Evolutionary conservation across 2,888 invertebrate species (phyloP), one percentile per base, ranked within the genome.

Genomic region (Ichneumoninae sp.): DNA sequence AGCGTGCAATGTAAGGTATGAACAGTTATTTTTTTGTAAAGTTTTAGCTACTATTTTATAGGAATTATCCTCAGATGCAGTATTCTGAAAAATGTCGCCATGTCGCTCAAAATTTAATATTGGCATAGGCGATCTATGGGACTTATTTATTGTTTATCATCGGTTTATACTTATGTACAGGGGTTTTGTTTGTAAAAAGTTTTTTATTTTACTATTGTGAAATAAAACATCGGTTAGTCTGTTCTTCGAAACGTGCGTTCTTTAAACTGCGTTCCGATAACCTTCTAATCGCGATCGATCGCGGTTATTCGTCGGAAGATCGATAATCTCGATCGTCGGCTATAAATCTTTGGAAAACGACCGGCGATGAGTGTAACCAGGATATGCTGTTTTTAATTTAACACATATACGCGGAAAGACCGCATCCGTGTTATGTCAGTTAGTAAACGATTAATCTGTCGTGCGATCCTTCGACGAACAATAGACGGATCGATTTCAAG

Each of bases 381-480:
- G 68, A 76, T 44, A 26, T 57, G 40, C 54, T 36, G 40, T 40
- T 50, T n/a, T 52, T 19, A 19, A 62, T 65, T 40, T 13, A 65
- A 65, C 13, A 66, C 44, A 47, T 47, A 47, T 47, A 47, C 30
- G 36, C 13, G 26, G 54, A 68, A 68, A 50, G 36, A 68, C n/a
- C 66, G 47, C 16, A 36, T 36, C 22, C 36, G 54, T 7, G 36
- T 54, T 71, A 22, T 71, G 16, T 26, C 13, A 57, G 26, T 26
- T 26, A 57, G 22, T 57, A 13, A 57, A 57, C 13, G 10, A 26
- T 26, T 57, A 26, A 26, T 57, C 57, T 26, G 8, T 57, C 57
- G 13, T 26, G 57, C 26, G 57, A 57, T 57, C 57, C 22, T 57
- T 57, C 26, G 22, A 26, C 57, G 26, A 57, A 57, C 26, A 57